phyloP scores from a whole-genome alignment of 2,888 invertebrate species.

The Chaetoderma sp. region DNA sequence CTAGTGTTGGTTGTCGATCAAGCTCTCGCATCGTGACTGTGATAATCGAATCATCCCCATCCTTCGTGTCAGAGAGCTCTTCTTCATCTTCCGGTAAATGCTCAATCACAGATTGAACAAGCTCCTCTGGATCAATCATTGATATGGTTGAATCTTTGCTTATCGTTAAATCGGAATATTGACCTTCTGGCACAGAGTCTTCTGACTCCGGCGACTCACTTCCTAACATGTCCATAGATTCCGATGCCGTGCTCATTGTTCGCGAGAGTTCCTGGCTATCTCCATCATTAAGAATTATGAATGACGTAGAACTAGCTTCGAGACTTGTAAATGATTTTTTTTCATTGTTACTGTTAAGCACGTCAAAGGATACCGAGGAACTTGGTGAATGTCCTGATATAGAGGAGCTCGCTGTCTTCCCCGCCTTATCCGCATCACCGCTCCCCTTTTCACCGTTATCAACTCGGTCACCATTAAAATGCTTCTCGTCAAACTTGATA shows the following conservation, averaged over 20 bases:
- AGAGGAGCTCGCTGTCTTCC: not conserved
- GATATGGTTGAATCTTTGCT: too few relatives aligned
- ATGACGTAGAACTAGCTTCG: not conserved
- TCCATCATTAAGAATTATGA: not conserved
- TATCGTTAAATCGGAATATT: too few relatives aligned
- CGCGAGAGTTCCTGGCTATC: conserved; percentile 9
- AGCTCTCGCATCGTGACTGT: conserved; percentile 49
- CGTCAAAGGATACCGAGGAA: conserved; percentile 23
- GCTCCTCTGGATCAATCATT: too few relatives aligned
- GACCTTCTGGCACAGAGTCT: too few relatives aligned
- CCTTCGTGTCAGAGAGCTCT: conserved; percentile 36
- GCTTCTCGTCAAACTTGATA: conserved; percentile 10
- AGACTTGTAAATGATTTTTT: not conserved
- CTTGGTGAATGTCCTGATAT: not conserved
- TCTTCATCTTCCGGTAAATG: conserved; percentile 32
- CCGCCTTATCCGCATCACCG: conserved; percentile 7
- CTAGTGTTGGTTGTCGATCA: conserved; percentile 41
- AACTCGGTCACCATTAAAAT: conserved; percentile 21
- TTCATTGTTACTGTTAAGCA: conserved; percentile 27
- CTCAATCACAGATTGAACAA: too few relatives aligned
- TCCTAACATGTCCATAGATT: conserved; percentile 3
- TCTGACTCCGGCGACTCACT: too few relatives aligned
- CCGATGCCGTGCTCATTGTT: conserved; percentile 3
- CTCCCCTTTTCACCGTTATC: conserved; percentile 41
- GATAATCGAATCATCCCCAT: conserved; percentile 51